Percentiles rank a stretch among this genome's conserved stretches.
These are phyloP conservation scores for Caenorhabditis doughertyi DNA, from an alignment of 2,888 invertebrate genomes.

Conservation along the genomic window DNA sequence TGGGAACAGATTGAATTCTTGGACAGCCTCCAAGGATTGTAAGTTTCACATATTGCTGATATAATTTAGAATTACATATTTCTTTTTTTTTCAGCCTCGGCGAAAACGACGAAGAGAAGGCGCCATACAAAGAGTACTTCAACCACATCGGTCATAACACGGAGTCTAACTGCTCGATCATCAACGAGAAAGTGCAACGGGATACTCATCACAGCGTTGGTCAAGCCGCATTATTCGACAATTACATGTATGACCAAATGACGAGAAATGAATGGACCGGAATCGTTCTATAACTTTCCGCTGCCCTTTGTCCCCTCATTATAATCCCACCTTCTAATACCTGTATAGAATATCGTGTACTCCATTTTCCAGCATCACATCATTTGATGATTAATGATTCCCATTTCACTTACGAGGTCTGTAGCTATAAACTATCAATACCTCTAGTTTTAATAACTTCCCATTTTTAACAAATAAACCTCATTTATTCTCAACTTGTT, in stretches of 20 bases:
- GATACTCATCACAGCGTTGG: constrained; percentile 7
- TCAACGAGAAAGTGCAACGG: constrained; percentile 15
- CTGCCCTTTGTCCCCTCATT: constrained; percentile 33
- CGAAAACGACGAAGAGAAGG: neutral
- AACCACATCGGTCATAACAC: constrained; percentile 21
- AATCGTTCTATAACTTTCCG: neutral
- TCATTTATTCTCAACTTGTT: neutral
- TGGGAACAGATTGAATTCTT: constrained; percentile 56
- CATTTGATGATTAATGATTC: too few species aligned
- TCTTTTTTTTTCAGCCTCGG: constrained; percentile 50
- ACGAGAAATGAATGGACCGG: constrained; percentile 32
- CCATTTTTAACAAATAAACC: constrained; percentile 11
- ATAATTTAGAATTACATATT: neutral
- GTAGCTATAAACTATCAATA: neutral
- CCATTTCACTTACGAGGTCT: constrained; percentile 43
- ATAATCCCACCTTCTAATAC: constrained; percentile 17
- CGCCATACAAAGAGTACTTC: neutral
- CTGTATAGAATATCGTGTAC: constrained; percentile 51
- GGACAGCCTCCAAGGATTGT: constrained; percentile 39
- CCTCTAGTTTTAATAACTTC: constrained; percentile 17
- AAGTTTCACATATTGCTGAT: constrained; percentile 9
- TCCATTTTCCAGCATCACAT: neutral
- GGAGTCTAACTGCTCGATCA: constrained; percentile 39
- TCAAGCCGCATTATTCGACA: constrained; percentile 23
- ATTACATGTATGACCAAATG: constrained; percentile 51